phyloP scores from a whole-genome alignment of 2,797 vertebrate species.

The Graptemys geographica region DNA sequence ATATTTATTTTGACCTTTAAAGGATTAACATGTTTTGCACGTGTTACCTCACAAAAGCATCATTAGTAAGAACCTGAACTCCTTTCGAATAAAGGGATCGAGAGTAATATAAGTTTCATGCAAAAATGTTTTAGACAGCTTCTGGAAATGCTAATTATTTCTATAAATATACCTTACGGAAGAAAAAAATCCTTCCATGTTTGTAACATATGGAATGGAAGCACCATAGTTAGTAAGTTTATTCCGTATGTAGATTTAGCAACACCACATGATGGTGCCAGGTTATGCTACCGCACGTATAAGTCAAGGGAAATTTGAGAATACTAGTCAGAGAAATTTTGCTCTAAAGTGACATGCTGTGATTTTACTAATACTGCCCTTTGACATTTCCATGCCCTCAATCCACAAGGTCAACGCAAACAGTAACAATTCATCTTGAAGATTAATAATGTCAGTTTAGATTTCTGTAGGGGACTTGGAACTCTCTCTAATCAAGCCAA shows the following conservation, averaged over 20 bases:
- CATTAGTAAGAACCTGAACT: neutral
- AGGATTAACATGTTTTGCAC: slow-evolving; percentile 16
- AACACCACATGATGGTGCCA: neutral
- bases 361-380: neutral
- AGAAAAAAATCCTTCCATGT: neutral
- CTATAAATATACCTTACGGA: neutral
- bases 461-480: neutral
- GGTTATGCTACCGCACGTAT: neutral
- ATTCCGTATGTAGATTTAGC: accelerated
- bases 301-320: neutral
- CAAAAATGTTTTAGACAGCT: neutral
- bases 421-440: neutral
- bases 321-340: neutral
- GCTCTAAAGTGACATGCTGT: accelerated
- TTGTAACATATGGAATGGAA: neutral
- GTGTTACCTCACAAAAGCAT: neutral
- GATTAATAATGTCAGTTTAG: neutral
- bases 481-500: neutral
- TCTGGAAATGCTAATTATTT: neutral
- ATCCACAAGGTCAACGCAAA: neutral
- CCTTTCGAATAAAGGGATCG: neutral
- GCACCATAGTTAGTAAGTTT: neutral
- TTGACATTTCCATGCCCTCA: neutral
- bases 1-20: slow-evolving; percentile 16
- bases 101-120: neutral